Conservation (phyloP, 2,113 vertebrate genomes). For the Mirza zaza region DNA sequence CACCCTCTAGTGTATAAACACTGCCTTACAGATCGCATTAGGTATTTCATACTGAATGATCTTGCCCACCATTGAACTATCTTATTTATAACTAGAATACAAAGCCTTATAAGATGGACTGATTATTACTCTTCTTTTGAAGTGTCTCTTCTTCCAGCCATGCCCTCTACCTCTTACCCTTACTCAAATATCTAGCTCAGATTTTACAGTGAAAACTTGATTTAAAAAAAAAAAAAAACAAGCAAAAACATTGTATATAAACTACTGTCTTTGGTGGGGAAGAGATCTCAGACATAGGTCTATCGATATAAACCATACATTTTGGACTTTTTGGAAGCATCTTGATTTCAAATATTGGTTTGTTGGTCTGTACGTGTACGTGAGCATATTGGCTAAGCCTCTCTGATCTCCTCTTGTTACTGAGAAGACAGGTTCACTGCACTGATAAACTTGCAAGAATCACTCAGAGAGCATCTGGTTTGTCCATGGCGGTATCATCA, state of each 20-base stretch:
- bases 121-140: not conserved
- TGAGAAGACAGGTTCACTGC: not conserved
- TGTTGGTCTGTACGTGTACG: fast-evolving
- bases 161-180: not conserved
- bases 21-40: not conserved
- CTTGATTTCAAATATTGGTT: not conserved
- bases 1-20: not conserved
- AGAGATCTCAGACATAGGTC: not conserved
- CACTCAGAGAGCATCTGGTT: not conserved
- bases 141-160: not conserved
- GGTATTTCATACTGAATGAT: not conserved
- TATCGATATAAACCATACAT: not conserved
- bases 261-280: not conserved
- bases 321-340: not conserved
- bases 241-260: not conserved
- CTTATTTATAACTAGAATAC: not conserved
- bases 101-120: not conserved
- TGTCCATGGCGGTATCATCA: not conserved
- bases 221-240: not conserved
- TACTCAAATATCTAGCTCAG: not conserved
- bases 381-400: not conserved
- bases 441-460: not conserved
- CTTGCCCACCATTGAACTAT: not conserved
- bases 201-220: not conserved
- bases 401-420: not conserved